Conservation (phyloP, 2,113 vertebrate genomes). For the Petaurus breviceps region DNA sequence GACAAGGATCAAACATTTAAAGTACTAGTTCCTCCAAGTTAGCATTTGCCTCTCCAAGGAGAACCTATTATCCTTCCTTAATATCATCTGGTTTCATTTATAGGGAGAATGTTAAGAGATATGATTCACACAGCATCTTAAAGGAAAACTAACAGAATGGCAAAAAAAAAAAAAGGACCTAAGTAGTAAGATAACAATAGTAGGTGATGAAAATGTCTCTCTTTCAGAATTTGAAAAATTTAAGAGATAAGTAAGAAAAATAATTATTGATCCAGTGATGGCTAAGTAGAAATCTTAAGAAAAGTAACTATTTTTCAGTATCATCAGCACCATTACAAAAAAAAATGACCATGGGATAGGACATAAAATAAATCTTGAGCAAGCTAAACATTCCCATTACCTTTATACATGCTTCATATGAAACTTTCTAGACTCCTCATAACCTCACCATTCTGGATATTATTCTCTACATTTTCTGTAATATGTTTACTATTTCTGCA, state of each 20-base stretch:
- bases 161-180: not conserved
- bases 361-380: not conserved
- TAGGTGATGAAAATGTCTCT: not conserved
- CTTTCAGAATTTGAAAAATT: not conserved
- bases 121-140: not conserved
- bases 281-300: not conserved
- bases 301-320: not conserved
- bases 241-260: not conserved
- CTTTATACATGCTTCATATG: not conserved
- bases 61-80: not conserved
- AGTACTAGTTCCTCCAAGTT: not conserved
- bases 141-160: not conserved
- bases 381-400: not conserved
- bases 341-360: not conserved
- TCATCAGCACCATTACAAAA: not conserved
- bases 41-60: not conserved
- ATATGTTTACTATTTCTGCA: not conserved
- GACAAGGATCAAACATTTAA: not conserved
- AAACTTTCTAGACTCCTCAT: not conserved
- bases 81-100: not conserved
- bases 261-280: not conserved
- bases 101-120: not conserved
- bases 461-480: not conserved
- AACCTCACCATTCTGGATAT: not conserved
- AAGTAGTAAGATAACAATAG: not conserved